These are phyloP conservation scores for Ormyrus nitidulus DNA, from an alignment of 2,888 invertebrate species.

Conservation along the genomic window DNA sequence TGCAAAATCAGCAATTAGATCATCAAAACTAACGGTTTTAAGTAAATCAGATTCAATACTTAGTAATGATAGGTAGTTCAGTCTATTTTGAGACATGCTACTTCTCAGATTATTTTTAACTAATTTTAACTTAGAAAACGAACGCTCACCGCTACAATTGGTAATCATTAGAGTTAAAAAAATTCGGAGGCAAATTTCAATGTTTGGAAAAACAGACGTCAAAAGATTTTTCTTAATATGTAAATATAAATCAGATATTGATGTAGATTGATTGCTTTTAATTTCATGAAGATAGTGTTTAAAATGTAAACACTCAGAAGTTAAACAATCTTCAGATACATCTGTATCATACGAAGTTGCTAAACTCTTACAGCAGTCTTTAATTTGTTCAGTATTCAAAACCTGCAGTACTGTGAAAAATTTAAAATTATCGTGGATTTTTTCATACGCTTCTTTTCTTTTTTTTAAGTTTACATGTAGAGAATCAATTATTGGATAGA, in stretches of 20 bases:
- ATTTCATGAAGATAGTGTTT: neutral
- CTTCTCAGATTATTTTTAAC: too few relatives aligned
- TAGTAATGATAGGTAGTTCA: too few relatives aligned
- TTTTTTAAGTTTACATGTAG: neutral
- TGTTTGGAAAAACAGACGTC: too few relatives aligned
- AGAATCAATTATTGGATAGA: slow-evolving; percentile 1
- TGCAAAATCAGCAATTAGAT: too few relatives aligned
- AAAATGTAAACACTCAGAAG: neutral
- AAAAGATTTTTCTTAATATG: neutral
- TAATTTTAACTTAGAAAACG: too few relatives aligned
- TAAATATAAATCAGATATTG: neutral
- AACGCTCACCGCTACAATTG: too few relatives aligned
- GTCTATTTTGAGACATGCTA: too few relatives aligned
- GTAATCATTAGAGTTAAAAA: too few relatives aligned
- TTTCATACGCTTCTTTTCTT: neutral
- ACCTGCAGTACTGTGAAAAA: neutral
- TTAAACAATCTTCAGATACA: neutral
- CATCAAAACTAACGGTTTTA: too few relatives aligned
- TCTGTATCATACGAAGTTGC: neutral
- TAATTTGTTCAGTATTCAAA: neutral
- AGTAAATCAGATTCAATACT: too few relatives aligned
- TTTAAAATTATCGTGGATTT: neutral
- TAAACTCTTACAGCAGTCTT: neutral
- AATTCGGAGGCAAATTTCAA: too few relatives aligned
- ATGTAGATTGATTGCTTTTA: neutral